A percentile compares a stretch with the other conserved stretches of the same genome.
Evolutionary conservation across 2,888 invertebrate genomes (phyloP).

Genomic region (Yponomeuta malinellus): DNA sequence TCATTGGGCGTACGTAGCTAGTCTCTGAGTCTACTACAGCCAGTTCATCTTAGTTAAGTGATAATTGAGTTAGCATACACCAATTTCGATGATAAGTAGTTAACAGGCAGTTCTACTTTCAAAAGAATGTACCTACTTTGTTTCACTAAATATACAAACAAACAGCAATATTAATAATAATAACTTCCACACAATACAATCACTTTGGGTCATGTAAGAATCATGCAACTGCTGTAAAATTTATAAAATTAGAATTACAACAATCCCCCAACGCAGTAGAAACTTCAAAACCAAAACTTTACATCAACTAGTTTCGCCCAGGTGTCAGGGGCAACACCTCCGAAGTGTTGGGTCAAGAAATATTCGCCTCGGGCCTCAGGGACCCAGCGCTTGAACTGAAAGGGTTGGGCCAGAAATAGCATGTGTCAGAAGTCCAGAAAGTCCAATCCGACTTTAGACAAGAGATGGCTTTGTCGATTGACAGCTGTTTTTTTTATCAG

Average conservation of each 20-base stretch:
- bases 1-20: too few species aligned
- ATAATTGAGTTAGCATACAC: too few species aligned
- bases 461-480: neutral
- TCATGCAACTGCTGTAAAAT: too few species aligned
- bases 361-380: neutral
- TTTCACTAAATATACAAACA: too few species aligned
- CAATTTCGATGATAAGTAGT: too few species aligned
- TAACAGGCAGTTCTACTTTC: too few species aligned
- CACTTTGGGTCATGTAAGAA: too few species aligned
- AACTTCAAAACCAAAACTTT: neutral
- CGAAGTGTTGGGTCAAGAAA: neutral
- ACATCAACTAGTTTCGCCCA: neutral
- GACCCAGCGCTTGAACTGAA: neutral
- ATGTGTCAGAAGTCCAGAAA: neutral
- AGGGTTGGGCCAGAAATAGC: neutral
- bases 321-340: constrained; percentile 5
- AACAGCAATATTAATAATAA: too few species aligned
- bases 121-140: too few species aligned
- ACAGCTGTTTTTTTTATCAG: neutral
- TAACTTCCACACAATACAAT: too few species aligned
- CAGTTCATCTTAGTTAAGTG: too few species aligned
- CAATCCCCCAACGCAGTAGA: neutral
- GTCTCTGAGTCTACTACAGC: too few species aligned
- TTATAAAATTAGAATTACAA: neutral
- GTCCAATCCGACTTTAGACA: neutral